Evolutionary conservation across 1,140 invertebrate species (phyloP).

Genomic region (Mamestra configurata): DNA sequence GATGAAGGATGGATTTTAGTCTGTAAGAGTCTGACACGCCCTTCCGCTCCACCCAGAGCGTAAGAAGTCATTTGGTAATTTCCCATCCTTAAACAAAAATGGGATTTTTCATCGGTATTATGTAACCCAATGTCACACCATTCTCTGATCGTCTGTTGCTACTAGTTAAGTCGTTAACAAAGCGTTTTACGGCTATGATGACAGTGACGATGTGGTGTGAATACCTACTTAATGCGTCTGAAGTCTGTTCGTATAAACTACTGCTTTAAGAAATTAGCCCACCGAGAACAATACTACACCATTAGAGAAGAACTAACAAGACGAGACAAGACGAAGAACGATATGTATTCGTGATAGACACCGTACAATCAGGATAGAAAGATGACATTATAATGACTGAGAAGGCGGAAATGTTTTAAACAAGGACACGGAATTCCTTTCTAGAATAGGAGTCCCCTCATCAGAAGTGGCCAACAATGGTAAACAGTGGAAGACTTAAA

Average conservation of each 20-base stretch:
- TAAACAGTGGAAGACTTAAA: conserved; percentile 19
- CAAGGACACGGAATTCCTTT: not conserved
- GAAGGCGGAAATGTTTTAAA: not conserved
- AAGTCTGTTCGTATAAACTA: conserved; percentile 45
- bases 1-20: too few relatives aligned
- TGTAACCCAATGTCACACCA: conserved; percentile 56
- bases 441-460: conserved; percentile 1
- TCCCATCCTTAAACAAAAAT: too few relatives aligned
- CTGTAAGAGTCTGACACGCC: too few relatives aligned
- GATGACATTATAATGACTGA: not conserved
- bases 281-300: conserved; percentile 56
- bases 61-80: too few relatives aligned
- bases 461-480: not conserved
- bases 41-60: too few relatives aligned
- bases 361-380: conserved; percentile 58
- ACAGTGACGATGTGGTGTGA: conserved; percentile 36
- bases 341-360: conserved; percentile 77
- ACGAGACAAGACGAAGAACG: conserved; percentile 71
- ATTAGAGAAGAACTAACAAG: conserved; percentile 65
- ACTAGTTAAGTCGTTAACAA: conserved; percentile 41
- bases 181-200: conserved; percentile 45
- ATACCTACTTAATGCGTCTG: conserved; percentile 36
- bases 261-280: conserved; percentile 51
- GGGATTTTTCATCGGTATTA: not conserved
- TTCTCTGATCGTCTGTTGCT: conserved; percentile 49